Conservation (phyloP, 2,113 vertebrate genomes). For the Ptilorrhoa leucosticta region DNA sequence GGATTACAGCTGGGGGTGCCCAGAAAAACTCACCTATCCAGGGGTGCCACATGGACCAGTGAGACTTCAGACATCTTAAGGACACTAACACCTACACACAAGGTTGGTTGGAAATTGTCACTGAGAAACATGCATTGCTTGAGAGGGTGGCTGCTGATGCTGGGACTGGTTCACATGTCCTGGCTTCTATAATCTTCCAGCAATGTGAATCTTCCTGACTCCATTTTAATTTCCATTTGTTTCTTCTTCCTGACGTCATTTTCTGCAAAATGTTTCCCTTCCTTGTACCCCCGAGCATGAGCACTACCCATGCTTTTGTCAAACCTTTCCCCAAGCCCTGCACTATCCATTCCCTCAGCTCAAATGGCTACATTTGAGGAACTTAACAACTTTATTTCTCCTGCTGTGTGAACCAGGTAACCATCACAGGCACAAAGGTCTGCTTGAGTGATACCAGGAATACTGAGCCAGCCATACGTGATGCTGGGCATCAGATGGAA, state of each 20-base stretch:
- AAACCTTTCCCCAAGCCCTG: neutral
- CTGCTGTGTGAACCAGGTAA: neutral
- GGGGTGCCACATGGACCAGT: neutral
- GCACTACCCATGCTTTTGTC: neutral
- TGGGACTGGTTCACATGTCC: neutral
- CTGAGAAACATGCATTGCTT: neutral
- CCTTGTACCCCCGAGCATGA: neutral
- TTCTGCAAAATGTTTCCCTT: neutral
- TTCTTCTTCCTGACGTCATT: neutral
- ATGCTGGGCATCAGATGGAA: neutral
- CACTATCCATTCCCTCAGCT: neutral
- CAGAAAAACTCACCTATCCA: neutral
- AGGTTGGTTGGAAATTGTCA: neutral
- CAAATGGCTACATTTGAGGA: neutral
- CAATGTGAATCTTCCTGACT: neutral
- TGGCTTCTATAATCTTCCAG: neutral
- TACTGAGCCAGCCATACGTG: neutral
- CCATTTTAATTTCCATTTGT: neutral
- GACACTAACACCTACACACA: fast-evolving
- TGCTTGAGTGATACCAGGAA: neutral
- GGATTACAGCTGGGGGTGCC: neutral
- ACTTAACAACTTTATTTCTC: neutral
- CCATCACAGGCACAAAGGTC: neutral
- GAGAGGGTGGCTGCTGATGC: neutral
- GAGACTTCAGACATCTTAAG: neutral